phyloP scores from a whole-genome alignment of 1,140 invertebrate genomes.

The Dendrolimus kikuchii region DNA sequence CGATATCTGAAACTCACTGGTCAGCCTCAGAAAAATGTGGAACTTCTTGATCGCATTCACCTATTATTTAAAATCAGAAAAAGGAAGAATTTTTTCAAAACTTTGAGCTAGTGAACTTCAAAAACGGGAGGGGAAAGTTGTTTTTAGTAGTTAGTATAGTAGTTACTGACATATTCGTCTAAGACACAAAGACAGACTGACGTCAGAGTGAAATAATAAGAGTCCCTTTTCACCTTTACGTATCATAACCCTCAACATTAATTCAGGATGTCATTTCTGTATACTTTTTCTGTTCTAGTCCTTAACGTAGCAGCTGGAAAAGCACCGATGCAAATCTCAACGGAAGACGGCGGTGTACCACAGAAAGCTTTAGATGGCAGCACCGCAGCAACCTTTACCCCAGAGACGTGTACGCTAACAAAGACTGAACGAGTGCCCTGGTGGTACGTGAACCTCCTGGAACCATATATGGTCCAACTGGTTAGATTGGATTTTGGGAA shows the following conservation, averaged over 20 bases:
- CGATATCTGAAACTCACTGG: too few relatives aligned
- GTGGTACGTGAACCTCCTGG: slow-evolving; percentile 97
- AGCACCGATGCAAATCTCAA: slow-evolving; percentile 94
- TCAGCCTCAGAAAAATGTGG: too few relatives aligned
- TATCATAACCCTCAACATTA: neutral
- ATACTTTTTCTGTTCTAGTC: slow-evolving; percentile 75
- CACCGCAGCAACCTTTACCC: slow-evolving; percentile 85
- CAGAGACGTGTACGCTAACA: slow-evolving; percentile 91
- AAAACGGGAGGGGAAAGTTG: too few relatives aligned
- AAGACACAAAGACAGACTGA: too few relatives aligned
- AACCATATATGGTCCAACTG: slow-evolving; percentile 96
- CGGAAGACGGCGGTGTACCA: slow-evolving; percentile 86
- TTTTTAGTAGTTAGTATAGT: too few relatives aligned
- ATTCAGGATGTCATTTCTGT: neutral
- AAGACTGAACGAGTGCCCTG: slow-evolving; percentile 87
- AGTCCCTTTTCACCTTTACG: neutral
- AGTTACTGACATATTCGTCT: too few relatives aligned
- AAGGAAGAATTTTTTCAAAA: too few relatives aligned
- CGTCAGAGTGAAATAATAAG: too few relatives aligned
- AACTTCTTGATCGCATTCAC: too few relatives aligned
- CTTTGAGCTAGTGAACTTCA: too few relatives aligned
- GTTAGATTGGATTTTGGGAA: slow-evolving; percentile 94
- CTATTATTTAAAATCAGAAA: too few relatives aligned
- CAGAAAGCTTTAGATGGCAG: slow-evolving; percentile 94
- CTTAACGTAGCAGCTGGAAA: slow-evolving; percentile 96